phyloP scores from a whole-genome alignment of 2,888 invertebrate genomes.

The Torymus texanus region DNA sequence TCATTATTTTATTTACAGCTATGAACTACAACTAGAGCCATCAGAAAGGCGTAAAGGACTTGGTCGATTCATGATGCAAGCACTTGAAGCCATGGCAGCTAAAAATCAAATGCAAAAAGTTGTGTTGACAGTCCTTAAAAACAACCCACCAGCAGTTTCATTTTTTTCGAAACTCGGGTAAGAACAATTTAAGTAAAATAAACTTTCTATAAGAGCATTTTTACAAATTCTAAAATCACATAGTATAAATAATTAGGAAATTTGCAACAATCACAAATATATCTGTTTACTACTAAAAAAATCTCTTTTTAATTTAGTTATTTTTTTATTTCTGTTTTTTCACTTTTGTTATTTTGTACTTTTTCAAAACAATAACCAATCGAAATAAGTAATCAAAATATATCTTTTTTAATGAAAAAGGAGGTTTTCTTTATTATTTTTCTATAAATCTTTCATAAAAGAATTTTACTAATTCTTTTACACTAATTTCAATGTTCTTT shows the following conservation, averaged over 20 bases:
- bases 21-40: constrained; percentile 89
- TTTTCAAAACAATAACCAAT: too few species aligned
- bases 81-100: constrained; percentile 85
- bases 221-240: too few species aligned
- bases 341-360: too few species aligned
- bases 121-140: constrained; percentile 87
- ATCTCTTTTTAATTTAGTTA: too few species aligned
- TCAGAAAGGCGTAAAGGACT: constrained; percentile 85
- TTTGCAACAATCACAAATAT: too few species aligned
- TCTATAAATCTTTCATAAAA: background rate
- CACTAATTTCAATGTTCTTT: too few species aligned
- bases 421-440: background rate
- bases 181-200: constrained; percentile 58
- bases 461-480: too few species aligned
- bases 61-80: constrained; percentile 87
- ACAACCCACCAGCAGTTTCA: constrained; percentile 82
- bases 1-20: constrained; percentile 77
- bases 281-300: too few species aligned
- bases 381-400: too few species aligned
- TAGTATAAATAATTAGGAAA: too few species aligned
- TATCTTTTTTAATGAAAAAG: background rate
- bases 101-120: constrained; percentile 87
- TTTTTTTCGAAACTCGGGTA: constrained; percentile 89
- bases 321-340: too few species aligned
- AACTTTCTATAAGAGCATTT: too few species aligned